A percentile compares a stretch with the other conserved stretches of the same genome.
phyloP scores from a whole-genome alignment of 2,888 invertebrate genomes.

The Trachelus iudaicus region DNA sequence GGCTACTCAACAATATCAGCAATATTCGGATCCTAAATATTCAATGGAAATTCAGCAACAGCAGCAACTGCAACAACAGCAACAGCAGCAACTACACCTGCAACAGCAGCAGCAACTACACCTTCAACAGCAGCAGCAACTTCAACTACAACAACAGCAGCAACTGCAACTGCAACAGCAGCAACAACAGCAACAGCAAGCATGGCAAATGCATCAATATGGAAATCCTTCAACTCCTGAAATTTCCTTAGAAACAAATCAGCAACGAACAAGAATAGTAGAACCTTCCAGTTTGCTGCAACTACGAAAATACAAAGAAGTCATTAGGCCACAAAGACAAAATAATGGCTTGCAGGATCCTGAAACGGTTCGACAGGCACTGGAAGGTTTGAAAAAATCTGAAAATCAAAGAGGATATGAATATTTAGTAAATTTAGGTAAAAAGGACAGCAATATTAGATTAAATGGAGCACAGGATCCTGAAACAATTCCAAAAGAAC shows the following conservation, averaged over 20 bases:
- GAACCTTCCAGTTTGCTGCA: slow-evolving; percentile 50
- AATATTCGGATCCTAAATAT: not conserved
- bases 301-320: slow-evolving; percentile 41
- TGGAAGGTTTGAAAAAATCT: slow-evolving; percentile 35
- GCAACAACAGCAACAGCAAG: not conserved
- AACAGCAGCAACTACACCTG: not conserved
- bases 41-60: slow-evolving; percentile 1
- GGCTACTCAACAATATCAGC: slow-evolving; percentile 2
- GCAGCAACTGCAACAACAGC: slow-evolving; percentile 17
- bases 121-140: not conserved
- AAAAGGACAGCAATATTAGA: slow-evolving; percentile 23
- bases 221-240: no score
- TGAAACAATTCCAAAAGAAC: slow-evolving; percentile 5
- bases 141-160: slow-evolving; percentile 4
- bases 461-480: slow-evolving; percentile 51
- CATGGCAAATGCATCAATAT: no score
- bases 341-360: slow-evolving; percentile 58
- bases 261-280: no score
- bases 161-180: slow-evolving; percentile 13
- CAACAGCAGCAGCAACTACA: slow-evolving; percentile 22
- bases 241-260: no score
- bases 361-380: slow-evolving; percentile 32
- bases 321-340: slow-evolving; percentile 38
- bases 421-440: slow-evolving; percentile 36
- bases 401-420: slow-evolving; percentile 37